Base-by-base conservation (phyloP, 2,113 vertebrate genomes). In the Passer domesticus region DNA sequence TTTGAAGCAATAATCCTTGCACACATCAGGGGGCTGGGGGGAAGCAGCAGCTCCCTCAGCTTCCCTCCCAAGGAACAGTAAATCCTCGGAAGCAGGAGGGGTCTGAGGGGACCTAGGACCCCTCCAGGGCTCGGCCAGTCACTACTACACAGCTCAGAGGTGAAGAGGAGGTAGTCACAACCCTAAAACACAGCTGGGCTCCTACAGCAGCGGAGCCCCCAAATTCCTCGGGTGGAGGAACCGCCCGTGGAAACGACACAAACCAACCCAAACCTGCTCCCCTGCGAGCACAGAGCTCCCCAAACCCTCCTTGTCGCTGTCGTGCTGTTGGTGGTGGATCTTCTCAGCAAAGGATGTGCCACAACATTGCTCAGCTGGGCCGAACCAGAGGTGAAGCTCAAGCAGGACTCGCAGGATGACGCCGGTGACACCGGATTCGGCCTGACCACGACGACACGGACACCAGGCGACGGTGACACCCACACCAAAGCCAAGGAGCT, bases 191-290 rank as follows among this genome's bases (percentile, higher is more conserved):
- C 0, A 2, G 59, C 63, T 2, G 50, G 13, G 85, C 86, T 83
- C 78, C 74, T 7, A 4, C 12, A 46, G 52, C 41, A 21, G 52
- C 3, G 0, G 53, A 58, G 43, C 6, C 1, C 2, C 11, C 0
- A 0, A 13, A 53, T 9, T 47, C 58, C 79, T 37, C 0, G 2
- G 72, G 83, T 0, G 0, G 14, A 44, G 46, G 23, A 87, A 47
- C 17, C 6, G 0, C 52, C 11, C 2, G 2, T 6, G 11, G 52
- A 20, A 81, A 62, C 2, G 1, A 6, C 24, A 3, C 0, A 1
- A 55, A 16, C 37, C 73, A 3, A 28, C 13, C 67, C 90, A 22
- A 24, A 73, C 1, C 68, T 1, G 25, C 31, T 50, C 7, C 84
- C 87, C 81, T 9, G 74, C 5, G 1, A 60, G 80, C 91, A 13